phyloP scores from a whole-genome alignment of 2,888 invertebrate genomes.

The Chrysina gloriosa region DNA sequence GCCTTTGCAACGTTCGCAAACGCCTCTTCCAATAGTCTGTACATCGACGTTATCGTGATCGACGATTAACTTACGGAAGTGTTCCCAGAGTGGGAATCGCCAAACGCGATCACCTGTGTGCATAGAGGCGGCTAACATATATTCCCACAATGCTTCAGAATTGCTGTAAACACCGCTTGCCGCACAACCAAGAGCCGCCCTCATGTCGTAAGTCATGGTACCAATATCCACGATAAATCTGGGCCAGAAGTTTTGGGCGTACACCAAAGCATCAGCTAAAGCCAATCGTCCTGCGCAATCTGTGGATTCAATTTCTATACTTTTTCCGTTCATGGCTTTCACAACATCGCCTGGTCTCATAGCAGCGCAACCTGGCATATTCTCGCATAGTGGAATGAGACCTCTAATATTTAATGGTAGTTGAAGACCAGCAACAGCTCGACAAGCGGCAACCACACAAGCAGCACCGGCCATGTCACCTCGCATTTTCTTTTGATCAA shows the following conservation, averaged over 20 bases:
- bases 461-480: conserved; percentile 91
- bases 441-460: conserved; percentile 76
- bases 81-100: conserved; percentile 84
- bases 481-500: conserved; percentile 77
- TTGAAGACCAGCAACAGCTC: conserved; percentile 76
- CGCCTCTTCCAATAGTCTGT: conserved; percentile 67
- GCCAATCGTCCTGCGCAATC: conserved; percentile 85
- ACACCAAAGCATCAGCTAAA: conserved; percentile 83
- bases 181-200: conserved; percentile 71
- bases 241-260: conserved; percentile 81
- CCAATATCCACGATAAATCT: conserved; percentile 80
- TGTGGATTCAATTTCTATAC: conserved; percentile 79
- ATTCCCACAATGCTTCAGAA: conserved; percentile 75
- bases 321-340: conserved; percentile 79
- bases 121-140: conserved; percentile 75
- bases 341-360: conserved; percentile 85
- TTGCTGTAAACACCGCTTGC: conserved; percentile 83
- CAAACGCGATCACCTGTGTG: conserved; percentile 85
- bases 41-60: conserved; percentile 66
- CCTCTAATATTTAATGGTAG: conserved; percentile 80
- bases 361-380: conserved; percentile 83
- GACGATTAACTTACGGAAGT: conserved; percentile 73
- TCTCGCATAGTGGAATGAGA: conserved; percentile 82
- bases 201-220: conserved; percentile 73
- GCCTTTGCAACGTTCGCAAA: conserved; percentile 66